Percentiles rank a stretch among this genome's conserved stretches.
phyloP scores from a whole-genome alignment of 2,888 invertebrate species.

The Eupithecia vulgata region DNA sequence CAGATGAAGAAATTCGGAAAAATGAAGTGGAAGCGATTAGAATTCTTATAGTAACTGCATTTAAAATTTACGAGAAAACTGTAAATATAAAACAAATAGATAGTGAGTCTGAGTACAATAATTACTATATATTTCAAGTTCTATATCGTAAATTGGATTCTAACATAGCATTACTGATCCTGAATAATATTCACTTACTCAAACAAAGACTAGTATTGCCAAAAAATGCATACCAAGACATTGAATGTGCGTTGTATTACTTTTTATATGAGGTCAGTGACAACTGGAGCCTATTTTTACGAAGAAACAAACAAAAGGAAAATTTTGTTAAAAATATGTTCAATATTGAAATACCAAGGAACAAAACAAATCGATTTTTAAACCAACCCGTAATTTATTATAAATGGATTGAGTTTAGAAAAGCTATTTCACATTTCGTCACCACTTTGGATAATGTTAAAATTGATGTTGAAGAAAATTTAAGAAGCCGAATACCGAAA shows the following conservation, averaged over 20 bases:
- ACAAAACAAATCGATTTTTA: conserved; percentile 12
- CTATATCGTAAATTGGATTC: conserved; percentile 40
- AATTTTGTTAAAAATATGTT: not conserved
- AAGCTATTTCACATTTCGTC: conserved; percentile 9
- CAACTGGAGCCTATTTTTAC: conserved; percentile 35
- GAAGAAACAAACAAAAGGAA: conserved; percentile 11
- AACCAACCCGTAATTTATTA: conserved; percentile 31
- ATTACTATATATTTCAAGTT: conserved; percentile 22
- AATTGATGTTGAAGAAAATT: conserved; percentile 3
- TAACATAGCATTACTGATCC: conserved; percentile 33
- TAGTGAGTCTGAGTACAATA: not conserved
- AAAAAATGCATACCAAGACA: conserved; percentile 27
- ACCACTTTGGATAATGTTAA: not conserved
- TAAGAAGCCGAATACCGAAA: conserved; percentile 10
- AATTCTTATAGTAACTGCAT: conserved; percentile 12
- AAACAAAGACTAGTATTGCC: conserved; percentile 25
- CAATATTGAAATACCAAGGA: not conserved
- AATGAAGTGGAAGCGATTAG: conserved; percentile 13
- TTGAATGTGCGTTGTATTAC: conserved; percentile 39
- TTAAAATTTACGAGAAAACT: conserved; percentile 10
- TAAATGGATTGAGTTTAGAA: conserved; percentile 30
- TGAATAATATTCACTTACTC: conserved; percentile 34
- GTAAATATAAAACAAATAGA: conserved; percentile 7
- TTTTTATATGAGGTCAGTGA: conserved; percentile 34
- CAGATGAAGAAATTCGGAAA: conserved; percentile 2